Evolutionary conservation across 2,113 vertebrate species (phyloP).

Genomic region (Gobio gobio): DNA sequence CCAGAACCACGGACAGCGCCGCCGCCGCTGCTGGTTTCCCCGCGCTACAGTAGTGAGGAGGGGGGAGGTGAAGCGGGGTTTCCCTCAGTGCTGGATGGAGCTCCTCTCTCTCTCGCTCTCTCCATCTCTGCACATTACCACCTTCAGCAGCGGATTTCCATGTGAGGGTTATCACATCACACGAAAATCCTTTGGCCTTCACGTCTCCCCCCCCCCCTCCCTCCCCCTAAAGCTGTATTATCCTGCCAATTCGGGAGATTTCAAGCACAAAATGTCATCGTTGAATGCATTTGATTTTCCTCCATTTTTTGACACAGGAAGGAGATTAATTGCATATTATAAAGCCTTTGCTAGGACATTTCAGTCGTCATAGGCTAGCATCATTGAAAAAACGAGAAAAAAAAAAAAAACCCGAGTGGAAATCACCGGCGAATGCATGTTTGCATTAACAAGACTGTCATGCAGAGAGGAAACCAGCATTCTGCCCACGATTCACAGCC

Average conservation of each 20-base stretch:
- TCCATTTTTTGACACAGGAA: neutral
- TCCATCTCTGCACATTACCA: slow-evolving; percentile 61
- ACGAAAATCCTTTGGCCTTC: slow-evolving; percentile 10
- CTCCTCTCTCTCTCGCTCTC: slow-evolving; percentile 58
- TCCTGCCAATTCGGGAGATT: neutral
- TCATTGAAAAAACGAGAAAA: neutral
- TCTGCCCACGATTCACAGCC: slow-evolving; percentile 42
- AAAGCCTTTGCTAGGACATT: neutral
- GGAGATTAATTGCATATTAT: neutral
- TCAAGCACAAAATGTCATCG: slow-evolving; percentile 1
- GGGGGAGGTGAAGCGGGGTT: slow-evolving; percentile 64
- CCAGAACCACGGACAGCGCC: slow-evolving; percentile 25
- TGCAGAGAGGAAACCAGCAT: slow-evolving; percentile 57
- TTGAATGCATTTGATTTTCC: neutral
- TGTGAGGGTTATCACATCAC: slow-evolving; percentile 12
- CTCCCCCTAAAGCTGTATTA: neutral
- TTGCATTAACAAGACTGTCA: slow-evolving; percentile 64
- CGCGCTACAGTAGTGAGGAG: slow-evolving; percentile 38
- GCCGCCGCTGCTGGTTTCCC: neutral
- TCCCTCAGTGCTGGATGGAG: slow-evolving; percentile 77
- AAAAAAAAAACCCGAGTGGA: neutral
- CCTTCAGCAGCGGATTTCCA: slow-evolving; percentile 53
- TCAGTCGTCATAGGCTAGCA: neutral
- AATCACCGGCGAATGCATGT: slow-evolving; percentile 57
- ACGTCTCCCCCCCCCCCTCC: too few species aligned